phyloP scores from a whole-genome alignment of 2,797 vertebrate species.

The Lagocephalus sceleratus region DNA sequence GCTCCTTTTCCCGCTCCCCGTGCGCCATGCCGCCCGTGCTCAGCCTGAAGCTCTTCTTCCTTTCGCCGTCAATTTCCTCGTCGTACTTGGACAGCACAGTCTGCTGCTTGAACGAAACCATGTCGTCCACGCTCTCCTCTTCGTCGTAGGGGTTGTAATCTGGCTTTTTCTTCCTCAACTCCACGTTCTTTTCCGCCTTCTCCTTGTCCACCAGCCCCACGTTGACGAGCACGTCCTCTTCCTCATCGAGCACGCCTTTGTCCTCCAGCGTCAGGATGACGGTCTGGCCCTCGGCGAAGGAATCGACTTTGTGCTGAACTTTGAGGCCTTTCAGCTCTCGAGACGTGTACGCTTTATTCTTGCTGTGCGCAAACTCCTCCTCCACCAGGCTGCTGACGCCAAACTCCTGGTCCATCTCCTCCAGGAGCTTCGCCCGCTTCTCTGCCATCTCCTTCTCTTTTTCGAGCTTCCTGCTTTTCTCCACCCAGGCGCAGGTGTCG shows the following conservation, averaged over 20 bases:
- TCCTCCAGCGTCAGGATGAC: conserved; percentile 88
- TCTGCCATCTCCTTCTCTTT: conserved; percentile 91
- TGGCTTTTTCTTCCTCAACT: conserved; percentile 88
- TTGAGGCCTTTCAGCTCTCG: conserved; percentile 87
- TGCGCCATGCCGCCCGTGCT: conserved; percentile 79
- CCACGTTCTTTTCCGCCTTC: conserved; percentile 88
- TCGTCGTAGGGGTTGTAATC: conserved; percentile 89
- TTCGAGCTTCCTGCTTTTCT: conserved; percentile 82
- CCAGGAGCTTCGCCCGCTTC: conserved; percentile 87
- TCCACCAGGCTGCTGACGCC: conserved; percentile 90
- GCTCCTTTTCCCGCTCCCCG: conserved; percentile 82
- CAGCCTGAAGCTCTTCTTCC: conserved; percentile 86
- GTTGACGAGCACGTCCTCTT: conserved; percentile 86
- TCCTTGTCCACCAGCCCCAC: conserved; percentile 87
- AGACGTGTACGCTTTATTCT: conserved; percentile 77
- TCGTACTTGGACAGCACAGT: conserved; percentile 88
- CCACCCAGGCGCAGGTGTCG: conserved; percentile 87
- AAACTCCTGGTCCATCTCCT: conserved; percentile 95
- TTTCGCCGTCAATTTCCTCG: conserved; percentile 90
- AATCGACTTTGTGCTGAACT: conserved; percentile 86
- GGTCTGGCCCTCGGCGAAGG: conserved; percentile 85
- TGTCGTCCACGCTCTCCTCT: conserved; percentile 86
- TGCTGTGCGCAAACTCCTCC: conserved; percentile 84
- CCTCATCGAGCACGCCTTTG: conserved; percentile 87
- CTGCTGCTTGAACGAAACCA: conserved; percentile 78